Percentiles rank a stretch among this genome's conserved stretches.
Conservation (phyloP, 1,140 invertebrate genomes). For the Lordiphosa stackelbergi region DNA sequence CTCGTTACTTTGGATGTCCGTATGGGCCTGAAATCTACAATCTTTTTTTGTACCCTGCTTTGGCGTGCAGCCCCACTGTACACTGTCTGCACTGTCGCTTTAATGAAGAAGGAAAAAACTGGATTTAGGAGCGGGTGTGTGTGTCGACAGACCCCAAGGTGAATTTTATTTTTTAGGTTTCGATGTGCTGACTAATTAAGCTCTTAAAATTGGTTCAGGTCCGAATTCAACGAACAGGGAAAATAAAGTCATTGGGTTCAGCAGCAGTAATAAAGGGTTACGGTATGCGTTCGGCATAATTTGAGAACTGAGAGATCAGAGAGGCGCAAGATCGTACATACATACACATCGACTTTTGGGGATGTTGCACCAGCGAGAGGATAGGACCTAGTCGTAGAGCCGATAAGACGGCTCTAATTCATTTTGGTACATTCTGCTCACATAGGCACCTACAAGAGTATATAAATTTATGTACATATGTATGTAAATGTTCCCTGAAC, state of each 20-base stretch:
- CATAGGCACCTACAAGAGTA: slow-evolving; percentile 1
- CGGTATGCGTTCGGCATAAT: neutral
- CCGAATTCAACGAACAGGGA: slow-evolving; percentile 18
- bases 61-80: neutral
- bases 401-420: neutral
- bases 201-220: slow-evolving; percentile 51
- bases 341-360: neutral
- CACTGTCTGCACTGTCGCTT: slow-evolving; percentile 33
- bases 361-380: no score
- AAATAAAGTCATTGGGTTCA: slow-evolving; percentile 63
- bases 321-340: neutral
- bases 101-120: slow-evolving; percentile 40
- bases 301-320: neutral
- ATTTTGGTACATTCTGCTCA: slow-evolving; percentile 3
- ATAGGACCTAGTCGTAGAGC: neutral
- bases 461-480: neutral
- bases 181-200: slow-evolving; percentile 65
- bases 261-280: slow-evolving; percentile 16
- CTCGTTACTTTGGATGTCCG: no score
- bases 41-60: no score
- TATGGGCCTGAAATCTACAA: no score
- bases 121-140: slow-evolving; percentile 24
- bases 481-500: neutral
- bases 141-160: slow-evolving; percentile 11
- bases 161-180: slow-evolving; percentile 21